Conservation (phyloP, 1,140 invertebrate species). For the Pectinophora gossypiella region DNA sequence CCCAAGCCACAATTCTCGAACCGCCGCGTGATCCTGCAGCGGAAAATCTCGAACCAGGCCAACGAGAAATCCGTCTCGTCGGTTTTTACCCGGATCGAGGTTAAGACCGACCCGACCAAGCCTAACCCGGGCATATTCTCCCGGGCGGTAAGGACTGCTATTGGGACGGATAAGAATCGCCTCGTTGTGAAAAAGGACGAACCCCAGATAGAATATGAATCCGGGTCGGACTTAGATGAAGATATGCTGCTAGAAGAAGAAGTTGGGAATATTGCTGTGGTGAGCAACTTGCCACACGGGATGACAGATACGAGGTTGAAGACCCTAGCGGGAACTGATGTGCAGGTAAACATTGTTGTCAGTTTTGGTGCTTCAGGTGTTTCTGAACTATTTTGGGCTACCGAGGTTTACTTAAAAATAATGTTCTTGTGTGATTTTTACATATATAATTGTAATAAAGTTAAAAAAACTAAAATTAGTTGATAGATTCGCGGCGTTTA, state of each 20-base stretch:
- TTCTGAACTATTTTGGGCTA: too few species aligned
- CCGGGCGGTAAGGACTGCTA: constrained; percentile 44
- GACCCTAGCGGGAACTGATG: constrained; percentile 48
- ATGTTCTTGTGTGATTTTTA: too few species aligned
- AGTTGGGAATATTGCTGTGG: constrained; percentile 17
- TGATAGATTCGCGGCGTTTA: too few species aligned
- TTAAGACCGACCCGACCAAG: constrained; percentile 29
- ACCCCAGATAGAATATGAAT: constrained; percentile 35
- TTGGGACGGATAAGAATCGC: constrained; percentile 17
- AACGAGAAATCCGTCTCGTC: constrained; percentile 43
- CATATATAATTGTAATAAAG: too few species aligned
- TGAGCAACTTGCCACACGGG: constrained; percentile 49
- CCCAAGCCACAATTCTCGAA: constrained; percentile 25
- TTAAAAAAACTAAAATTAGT: too few species aligned
- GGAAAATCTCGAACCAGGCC: constrained; percentile 18
- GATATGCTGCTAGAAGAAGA: constrained; percentile 12
- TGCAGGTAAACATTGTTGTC: constrained; percentile 48
- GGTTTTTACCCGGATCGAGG: constrained; percentile 34
- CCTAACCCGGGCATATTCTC: constrained; percentile 49
- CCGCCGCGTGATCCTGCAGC: constrained; percentile 50
- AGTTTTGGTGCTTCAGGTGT: constrained; percentile 11
- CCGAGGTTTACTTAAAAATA: too few species aligned
- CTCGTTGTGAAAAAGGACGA: neutral
- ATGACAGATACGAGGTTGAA: constrained; percentile 55
- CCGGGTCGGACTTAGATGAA: constrained; percentile 29